Base-by-base conservation (phyloP, 1,140 invertebrate genomes). In the Nomia melanderi region DNA sequence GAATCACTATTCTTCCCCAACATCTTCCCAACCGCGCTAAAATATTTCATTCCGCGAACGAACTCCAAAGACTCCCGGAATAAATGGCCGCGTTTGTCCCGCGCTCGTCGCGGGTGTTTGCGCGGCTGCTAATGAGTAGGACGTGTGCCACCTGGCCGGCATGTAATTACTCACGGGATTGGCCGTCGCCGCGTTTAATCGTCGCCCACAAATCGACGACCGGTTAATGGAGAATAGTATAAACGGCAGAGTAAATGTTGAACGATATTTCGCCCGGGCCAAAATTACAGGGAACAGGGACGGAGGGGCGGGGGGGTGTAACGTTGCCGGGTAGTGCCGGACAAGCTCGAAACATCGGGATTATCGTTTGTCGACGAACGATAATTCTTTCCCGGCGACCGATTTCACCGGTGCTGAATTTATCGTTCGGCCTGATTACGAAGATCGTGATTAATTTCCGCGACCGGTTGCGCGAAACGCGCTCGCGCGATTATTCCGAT, bases 91-190 rank as follows among this genome's bases (percentile, higher is more conserved):
- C 70, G 50, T 78, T 75, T 31, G 54, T 64, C 60, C n/a, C 47
- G 31, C 47, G 36, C 39, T 78, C 47, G 47, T 33, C 39, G 39
- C 33, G 31, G 44, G 50, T 50, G 76, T 85, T 85, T 84, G 69
- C 66, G n/a, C 47, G 59, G 20, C 53, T 76, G 63, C 79, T 85
- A 85, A 85, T 82, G 83, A 85, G 72, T 67, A 59, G 64, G 53
- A 71, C 70, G 59, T 71, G 36, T 57, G 29, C 63, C 79, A 70
- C 67, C 75, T 77, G 72, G 67, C 69, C 56, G 65, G 29, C 41
- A 27, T 62, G 64, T 84, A 84, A 84, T 85, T 84, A 84, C 66
- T 85, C 79, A 79, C 56, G 63, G 57, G 75, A 85, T 85, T 76
- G 74, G 70, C 62, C 60, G 73, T 65, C 39, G 31, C 57, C 60